Conservation (phyloP, 2,888 invertebrate species). For the Ochropacha duplaris region DNA sequence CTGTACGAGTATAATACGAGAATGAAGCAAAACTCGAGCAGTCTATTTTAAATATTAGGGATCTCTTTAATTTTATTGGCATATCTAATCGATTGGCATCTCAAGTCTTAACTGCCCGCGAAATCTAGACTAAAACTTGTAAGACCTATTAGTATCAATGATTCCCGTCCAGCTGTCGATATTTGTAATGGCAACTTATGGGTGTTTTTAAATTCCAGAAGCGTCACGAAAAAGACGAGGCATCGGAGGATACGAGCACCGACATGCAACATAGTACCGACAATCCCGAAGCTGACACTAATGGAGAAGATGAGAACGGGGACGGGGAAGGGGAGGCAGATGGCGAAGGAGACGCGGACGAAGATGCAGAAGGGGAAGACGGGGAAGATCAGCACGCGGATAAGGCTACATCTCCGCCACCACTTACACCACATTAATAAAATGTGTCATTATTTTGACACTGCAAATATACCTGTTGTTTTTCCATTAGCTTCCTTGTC, state of each 20-base stretch:
- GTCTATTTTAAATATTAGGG: too few relatives aligned
- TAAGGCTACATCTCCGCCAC: constrained; percentile 82
- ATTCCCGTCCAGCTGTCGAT: too few relatives aligned
- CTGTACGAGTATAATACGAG: too few relatives aligned
- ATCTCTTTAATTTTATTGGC: too few relatives aligned
- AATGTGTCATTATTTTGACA: background rate
- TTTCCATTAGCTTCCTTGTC: too few relatives aligned
- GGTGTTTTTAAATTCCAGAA: constrained; percentile 44
- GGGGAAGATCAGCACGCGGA: constrained; percentile 51
- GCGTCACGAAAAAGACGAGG: constrained; percentile 65
- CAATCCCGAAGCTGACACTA: constrained; percentile 38
- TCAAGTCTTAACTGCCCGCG: too few relatives aligned
- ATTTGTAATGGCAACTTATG: too few relatives aligned
- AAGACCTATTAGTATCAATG: background rate
- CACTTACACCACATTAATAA: constrained; percentile 42
- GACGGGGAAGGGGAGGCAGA: constrained; percentile 54
- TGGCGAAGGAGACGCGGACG: constrained; percentile 46
- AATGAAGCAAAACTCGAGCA: too few relatives aligned
- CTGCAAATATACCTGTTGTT: too few relatives aligned
- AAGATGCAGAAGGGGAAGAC: constrained; percentile 34
- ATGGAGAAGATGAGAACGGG: constrained; percentile 34
- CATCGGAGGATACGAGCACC: constrained; percentile 39
- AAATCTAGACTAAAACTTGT: too few relatives aligned
- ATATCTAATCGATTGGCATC: too few relatives aligned
- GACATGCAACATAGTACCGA: constrained; percentile 41